A percentile compares a stretch with the other conserved stretches of the same genome.
Evolutionary conservation across 2,797 vertebrate genomes (phyloP).

Genomic region (Pteronotus mesoamericanus): DNA sequence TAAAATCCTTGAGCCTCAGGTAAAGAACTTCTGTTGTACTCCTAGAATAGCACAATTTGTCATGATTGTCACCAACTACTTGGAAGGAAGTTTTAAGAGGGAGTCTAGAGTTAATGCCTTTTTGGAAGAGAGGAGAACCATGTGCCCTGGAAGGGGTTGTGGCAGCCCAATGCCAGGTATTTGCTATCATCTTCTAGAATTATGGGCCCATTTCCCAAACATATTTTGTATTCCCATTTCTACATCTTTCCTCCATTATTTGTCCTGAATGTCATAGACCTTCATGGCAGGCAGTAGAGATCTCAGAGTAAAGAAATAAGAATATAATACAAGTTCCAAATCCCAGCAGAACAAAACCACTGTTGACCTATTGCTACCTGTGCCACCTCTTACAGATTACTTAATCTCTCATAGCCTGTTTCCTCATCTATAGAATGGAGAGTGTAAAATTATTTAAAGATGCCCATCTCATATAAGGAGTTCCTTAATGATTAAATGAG

Average conservation of each 20-base stretch:
- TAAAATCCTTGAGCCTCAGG: neutral
- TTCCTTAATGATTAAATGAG: neutral
- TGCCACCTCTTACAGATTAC: neutral
- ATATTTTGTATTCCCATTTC: neutral
- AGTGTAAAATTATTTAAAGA: neutral
- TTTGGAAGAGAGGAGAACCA: neutral
- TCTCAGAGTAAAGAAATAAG: neutral
- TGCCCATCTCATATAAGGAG: neutral
- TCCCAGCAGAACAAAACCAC: neutral
- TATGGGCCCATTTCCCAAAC: neutral
- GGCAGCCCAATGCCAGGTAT: neutral
- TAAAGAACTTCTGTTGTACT: neutral
- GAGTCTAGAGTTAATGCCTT: neutral
- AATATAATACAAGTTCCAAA: neutral
- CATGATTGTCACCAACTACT: neutral
- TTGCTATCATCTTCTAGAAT: neutral
- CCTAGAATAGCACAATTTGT: neutral
- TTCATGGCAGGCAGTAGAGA: neutral
- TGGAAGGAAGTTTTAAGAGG: neutral
- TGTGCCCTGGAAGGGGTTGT: neutral
- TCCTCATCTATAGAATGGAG: neutral
- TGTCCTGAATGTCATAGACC: neutral
- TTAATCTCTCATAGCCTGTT: neutral
- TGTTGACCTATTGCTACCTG: neutral
- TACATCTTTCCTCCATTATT: neutral